Evolutionary conservation across 2,888 invertebrate genomes (phyloP).

Genomic region (Linnaemya tessellans): DNA sequence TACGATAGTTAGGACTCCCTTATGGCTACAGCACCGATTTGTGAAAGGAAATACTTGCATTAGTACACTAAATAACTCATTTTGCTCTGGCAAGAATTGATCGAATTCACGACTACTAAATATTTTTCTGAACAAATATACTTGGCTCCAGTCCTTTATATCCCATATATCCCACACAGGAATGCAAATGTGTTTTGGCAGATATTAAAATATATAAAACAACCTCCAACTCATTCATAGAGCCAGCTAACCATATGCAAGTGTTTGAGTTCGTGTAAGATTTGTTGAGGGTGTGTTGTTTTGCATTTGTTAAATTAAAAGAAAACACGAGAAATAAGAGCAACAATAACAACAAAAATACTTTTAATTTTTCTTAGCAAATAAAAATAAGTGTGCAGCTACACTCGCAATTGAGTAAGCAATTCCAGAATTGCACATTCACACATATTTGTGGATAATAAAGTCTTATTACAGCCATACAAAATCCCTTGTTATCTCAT

Average conservation of each 20-base stretch:
- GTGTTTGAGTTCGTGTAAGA: background rate
- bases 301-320: conserved; percentile 71
- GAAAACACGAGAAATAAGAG: conserved; percentile 60
- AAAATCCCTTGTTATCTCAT: conserved; percentile 66
- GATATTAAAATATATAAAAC: conserved; percentile 22
- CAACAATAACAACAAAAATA: conserved; percentile 33
- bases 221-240: conserved; percentile 11
- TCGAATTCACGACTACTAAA: no score
- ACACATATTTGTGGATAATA: conserved; percentile 70
- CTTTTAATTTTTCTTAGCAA: conserved; percentile 35
- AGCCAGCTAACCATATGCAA: background rate
- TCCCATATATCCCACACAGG: no score
- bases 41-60: no score
- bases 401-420: conserved; percentile 16
- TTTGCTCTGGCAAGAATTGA: no score
- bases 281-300: conserved; percentile 54
- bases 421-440: conserved; percentile 60
- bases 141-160: background rate
- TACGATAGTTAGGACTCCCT: no score
- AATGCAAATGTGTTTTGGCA: conserved; percentile 9
- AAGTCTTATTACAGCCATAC: conserved; percentile 67
- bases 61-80: no score
- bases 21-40: no score
- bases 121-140: background rate
- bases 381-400: background rate